Percentiles rank a stretch among this genome's conserved stretches.
Evolutionary conservation across 2,113 vertebrate genomes (phyloP).

Genomic region (Tragulus kanchil): DNA sequence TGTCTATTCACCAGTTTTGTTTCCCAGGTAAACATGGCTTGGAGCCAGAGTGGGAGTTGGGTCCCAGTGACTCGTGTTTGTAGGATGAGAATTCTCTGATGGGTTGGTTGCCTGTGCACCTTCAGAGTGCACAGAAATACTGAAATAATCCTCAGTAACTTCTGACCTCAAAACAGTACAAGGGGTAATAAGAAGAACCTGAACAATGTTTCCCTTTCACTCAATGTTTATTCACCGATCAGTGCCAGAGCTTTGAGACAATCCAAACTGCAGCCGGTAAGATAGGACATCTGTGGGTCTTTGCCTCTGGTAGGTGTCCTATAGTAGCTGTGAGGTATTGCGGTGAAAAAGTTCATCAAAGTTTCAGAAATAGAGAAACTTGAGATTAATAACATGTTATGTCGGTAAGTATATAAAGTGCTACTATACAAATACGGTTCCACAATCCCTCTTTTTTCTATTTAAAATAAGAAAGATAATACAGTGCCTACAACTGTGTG

Average conservation of each 20-base stretch:
- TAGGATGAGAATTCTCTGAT: not conserved
- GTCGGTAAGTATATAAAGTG: not conserved
- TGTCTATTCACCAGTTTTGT: not conserved
- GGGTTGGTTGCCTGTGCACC: rapidly evolving
- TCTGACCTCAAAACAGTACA: not conserved
- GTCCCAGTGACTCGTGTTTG: not conserved
- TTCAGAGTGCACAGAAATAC: not conserved
- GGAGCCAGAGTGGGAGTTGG: not conserved
- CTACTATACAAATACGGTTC: not conserved
- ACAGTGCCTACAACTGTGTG: not conserved
- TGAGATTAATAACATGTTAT: not conserved
- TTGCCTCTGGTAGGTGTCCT: not conserved
- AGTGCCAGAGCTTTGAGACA: not conserved
- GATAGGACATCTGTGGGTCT: not conserved
- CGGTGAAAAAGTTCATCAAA: not conserved
- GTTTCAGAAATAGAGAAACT: not conserved
- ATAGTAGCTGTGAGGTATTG: not conserved
- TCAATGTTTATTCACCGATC: not conserved
- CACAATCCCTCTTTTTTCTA: not conserved
- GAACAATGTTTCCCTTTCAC: not conserved
- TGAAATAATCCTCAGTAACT: not conserved
- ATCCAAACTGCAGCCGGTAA: not conserved
- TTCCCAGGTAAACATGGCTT: not conserved
- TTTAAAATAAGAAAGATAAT: not conserved
- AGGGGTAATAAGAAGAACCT: not conserved